These are phyloP conservation scores for Pitta sordida DNA, from an alignment of 2,113 vertebrate genomes.

Conservation along the genomic window DNA sequence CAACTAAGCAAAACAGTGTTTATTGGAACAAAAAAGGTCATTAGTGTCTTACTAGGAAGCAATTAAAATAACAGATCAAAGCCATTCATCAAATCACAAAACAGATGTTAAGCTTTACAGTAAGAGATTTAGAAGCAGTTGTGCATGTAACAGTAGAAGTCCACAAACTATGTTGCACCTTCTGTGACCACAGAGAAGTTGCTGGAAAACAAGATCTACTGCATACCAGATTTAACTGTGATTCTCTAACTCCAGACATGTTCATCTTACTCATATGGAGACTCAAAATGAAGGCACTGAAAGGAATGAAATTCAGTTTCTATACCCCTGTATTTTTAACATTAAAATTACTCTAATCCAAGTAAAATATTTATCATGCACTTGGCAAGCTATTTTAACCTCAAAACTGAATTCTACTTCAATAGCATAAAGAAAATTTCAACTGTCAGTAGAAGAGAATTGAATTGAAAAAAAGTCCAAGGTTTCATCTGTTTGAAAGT, in stretches of 20 bases:
- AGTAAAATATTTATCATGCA: background rate
- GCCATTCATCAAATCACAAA: slow-evolving; percentile 77
- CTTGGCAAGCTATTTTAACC: background rate
- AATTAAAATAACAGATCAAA: slow-evolving; percentile 78
- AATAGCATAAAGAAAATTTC: background rate
- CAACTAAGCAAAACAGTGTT: slow-evolving; percentile 75
- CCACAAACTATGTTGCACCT: slow-evolving; percentile 13
- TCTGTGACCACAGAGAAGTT: slow-evolving; percentile 5
- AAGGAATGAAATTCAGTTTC: background rate
- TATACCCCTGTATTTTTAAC: background rate
- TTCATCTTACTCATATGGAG: background rate
- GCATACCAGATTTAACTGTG: background rate
- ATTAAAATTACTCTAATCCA: background rate
- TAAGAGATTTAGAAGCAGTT: slow-evolving; percentile 64
- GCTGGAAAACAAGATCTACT: slow-evolving; percentile 2
- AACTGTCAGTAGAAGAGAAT: background rate
- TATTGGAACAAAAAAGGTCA: slow-evolving; percentile 80
- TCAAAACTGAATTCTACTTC: background rate
- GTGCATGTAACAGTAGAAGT: slow-evolving; percentile 20
- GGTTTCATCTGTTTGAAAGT: background rate
- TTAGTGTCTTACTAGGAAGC: slow-evolving; percentile 79
- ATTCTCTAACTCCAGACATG: background rate
- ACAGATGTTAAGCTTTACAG: slow-evolving; percentile 74
- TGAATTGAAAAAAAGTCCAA: background rate
- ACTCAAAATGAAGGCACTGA: background rate